Evolutionary conservation across 2,888 invertebrate species (phyloP).

Genomic region (Theodoxus fluviatilis): DNA sequence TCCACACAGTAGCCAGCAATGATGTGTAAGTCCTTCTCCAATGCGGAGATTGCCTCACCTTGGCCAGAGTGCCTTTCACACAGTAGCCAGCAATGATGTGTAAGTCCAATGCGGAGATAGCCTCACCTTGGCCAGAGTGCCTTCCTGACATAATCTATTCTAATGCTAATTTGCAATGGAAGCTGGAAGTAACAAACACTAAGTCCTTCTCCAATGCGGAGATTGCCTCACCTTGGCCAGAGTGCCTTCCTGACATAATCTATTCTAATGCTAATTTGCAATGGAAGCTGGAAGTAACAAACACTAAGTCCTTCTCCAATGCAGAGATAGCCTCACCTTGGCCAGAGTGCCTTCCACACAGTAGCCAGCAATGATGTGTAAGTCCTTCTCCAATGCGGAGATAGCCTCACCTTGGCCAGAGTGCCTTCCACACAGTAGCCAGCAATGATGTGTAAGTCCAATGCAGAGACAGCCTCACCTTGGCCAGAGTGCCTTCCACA

Average conservation of each 20-base stretch:
- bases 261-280: too few species aligned
- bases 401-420: slow-evolving; percentile 65
- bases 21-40: slow-evolving; percentile 67
- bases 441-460: slow-evolving; percentile 78
- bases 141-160: too few species aligned
- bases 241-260: too few species aligned
- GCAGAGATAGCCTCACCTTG: too few species aligned
- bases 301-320: too few species aligned
- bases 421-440: slow-evolving; percentile 76
- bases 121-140: too few species aligned
- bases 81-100: slow-evolving; percentile 90
- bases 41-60: slow-evolving; percentile 44
- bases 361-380: neutral
- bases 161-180: too few species aligned
- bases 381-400: neutral
- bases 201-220: too few species aligned
- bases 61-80: slow-evolving; percentile 70
- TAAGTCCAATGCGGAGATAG: too few species aligned
- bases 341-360: neutral
- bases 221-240: too few species aligned
- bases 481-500: slow-evolving; percentile 71
- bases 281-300: too few species aligned
- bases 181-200: too few species aligned
- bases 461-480: slow-evolving; percentile 47
- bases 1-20: slow-evolving; percentile 83